Evolutionary conservation across 2,888 invertebrate species (phyloP).

Genomic region (Hypomecis atomaria): DNA sequence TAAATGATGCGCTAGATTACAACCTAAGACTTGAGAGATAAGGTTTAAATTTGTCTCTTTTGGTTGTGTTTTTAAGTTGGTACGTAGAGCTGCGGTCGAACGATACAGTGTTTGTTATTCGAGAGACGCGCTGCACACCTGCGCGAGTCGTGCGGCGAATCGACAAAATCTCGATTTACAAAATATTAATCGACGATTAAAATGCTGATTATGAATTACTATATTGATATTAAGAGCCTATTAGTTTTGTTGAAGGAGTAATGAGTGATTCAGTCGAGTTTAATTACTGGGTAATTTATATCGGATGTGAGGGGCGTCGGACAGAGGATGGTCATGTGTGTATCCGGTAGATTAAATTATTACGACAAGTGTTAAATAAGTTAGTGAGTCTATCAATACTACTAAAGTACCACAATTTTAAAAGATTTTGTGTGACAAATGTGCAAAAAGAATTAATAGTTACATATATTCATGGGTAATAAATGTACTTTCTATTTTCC

Average conservation of each 20-base stretch:
- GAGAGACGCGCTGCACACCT: conserved; percentile 71
- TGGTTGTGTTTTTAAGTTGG: background rate
- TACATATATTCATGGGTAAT: too few species aligned
- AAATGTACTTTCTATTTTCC: too few species aligned
- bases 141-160: conserved; percentile 64
- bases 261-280: conserved; percentile 34
- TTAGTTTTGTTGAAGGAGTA: conserved; percentile 41
- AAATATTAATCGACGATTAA: conserved; percentile 46
- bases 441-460: too few species aligned
- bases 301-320: conserved; percentile 10
- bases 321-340: background rate
- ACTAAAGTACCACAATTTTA: too few species aligned
- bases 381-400: too few species aligned
- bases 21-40: conserved; percentile 2
- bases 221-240: conserved; percentile 38
- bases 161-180: conserved; percentile 37
- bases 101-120: conserved; percentile 56
- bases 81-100: conserved; percentile 15
- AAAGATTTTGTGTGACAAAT: too few species aligned
- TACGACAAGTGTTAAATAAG: background rate
- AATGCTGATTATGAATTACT: conserved; percentile 52
- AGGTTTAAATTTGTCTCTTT: conserved; percentile 29
- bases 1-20: background rate
- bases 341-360: background rate
- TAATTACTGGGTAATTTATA: conserved; percentile 22